Conservation (phyloP, 53 echinoderm and acorn worm genomes). For the Pentamera pediparva region DNA sequence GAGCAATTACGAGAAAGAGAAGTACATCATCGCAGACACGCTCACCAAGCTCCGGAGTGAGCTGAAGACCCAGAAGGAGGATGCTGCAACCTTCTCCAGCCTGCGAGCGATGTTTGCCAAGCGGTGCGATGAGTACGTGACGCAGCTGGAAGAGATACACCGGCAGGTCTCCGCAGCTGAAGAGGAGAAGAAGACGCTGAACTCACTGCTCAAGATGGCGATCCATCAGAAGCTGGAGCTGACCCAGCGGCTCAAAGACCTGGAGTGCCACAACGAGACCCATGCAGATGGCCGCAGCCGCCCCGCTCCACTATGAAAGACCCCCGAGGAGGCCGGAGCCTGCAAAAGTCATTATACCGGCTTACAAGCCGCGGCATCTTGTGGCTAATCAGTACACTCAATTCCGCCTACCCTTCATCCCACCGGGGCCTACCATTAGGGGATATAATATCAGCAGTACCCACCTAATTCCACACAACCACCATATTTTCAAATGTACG, state of each 20-base stretch:
- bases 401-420: constrained; percentile 2
- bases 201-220: constrained; percentile 93
- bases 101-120: constrained; percentile 96
- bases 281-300: constrained; percentile 15
- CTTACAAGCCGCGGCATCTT: constrained; percentile 41
- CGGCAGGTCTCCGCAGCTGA: constrained; percentile 77
- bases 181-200: constrained; percentile 94
- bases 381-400: background rate
- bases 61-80: constrained; percentile 85
- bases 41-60: constrained; percentile 87
- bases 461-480: no score
- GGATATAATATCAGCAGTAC: no score
- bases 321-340: constrained; percentile 72
- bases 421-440: background rate
- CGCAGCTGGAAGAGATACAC: constrained; percentile 91
- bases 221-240: constrained; percentile 95
- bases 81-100: constrained; percentile 86
- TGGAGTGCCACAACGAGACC: constrained; percentile 79
- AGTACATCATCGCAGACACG: constrained; percentile 83
- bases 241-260: constrained; percentile 87
- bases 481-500: no score
- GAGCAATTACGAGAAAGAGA: constrained; percentile 92
- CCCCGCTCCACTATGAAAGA: constrained; percentile 4
- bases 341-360: constrained; percentile 82
- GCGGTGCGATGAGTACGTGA: constrained; percentile 94